These are phyloP conservation scores for Leptocoma aspasia DNA, from an alignment of 2,113 vertebrate species.

Conservation along the genomic window DNA sequence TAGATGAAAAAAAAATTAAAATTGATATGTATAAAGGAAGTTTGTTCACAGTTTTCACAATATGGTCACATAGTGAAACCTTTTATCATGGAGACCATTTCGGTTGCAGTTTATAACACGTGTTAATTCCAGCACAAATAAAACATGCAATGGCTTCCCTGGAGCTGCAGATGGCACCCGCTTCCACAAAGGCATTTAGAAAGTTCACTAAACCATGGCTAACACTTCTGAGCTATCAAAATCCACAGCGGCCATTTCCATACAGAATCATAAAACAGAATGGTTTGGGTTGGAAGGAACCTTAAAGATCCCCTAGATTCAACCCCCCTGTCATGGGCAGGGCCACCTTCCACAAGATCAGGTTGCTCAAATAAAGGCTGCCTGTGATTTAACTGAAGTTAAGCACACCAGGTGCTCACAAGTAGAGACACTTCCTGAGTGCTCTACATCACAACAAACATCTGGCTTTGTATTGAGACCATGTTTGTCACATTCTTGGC, in stretches of 20 bases:
- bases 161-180: slow-evolving; percentile 34
- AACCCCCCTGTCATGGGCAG: not conserved
- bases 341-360: not conserved
- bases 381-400: not conserved
- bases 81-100: not conserved
- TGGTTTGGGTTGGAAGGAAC: not conserved
- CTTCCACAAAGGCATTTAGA: not conserved
- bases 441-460: not conserved
- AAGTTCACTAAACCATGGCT: not conserved
- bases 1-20: not conserved
- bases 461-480: not conserved
- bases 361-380: not conserved
- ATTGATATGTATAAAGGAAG: not conserved
- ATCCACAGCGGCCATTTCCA: not conserved
- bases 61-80: not conserved
- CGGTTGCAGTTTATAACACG: not conserved
- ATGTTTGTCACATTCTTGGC: not conserved
- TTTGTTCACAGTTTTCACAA: not conserved
- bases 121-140: not conserved
- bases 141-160: not conserved
- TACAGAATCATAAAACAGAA: not conserved
- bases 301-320: not conserved
- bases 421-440: not conserved
- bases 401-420: not conserved
- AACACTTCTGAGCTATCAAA: not conserved